Evolutionary conservation across 2,797 vertebrate species (phyloP), one percentile per base, ranked within the genome.

Genomic region (Ctenochaetus hawaiiensis): DNA sequence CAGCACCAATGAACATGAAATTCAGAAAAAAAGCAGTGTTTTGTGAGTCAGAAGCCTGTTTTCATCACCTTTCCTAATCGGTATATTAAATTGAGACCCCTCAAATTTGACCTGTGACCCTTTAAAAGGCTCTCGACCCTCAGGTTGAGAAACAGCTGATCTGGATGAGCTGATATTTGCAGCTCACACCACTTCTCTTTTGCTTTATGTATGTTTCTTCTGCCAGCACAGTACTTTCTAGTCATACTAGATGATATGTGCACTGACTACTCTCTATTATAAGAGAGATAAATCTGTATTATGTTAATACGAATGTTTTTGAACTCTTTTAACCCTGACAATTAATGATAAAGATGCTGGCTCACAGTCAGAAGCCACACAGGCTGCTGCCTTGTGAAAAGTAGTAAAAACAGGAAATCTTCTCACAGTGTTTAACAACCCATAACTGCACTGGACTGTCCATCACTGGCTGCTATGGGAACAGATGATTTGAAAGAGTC

Each of bases 351-450:
- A 53, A 37, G 30, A 62, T 20, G n/a, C 39, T 77, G 83, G 67
- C 65, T 78, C 64, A 3, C 68, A 66, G 60, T 70, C 75, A 68
- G 57, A 76, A 4, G 54, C 67, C n/a, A 54, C 70, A 64, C 60
- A 0, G 65, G 52, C 65, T 13, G 11, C 77, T 81, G 51, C 59
- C 61, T 67, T 47, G 84, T 72, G 80, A 86, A 51, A 83, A 56
- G 45, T 12, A 56, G 57, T 52, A 59, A 80, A 80, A 61, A 34
- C 67, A 16, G 57, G 68, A 78, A 59, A 67, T 80, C 74, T 39
- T 56, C 79, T 72, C 67, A 22, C 64, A 20, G 82, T 73, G 72
- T 71, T 83, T 83, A 90, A 90, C 75, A 87, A 72, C 43, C 78
- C 54, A 6, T 34, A 8, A 63, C 47, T 69, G 34, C 63, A 53